These are phyloP conservation scores for Delichon dasypus DNA, from an alignment of 2,797 vertebrate genomes.

Conservation along the genomic window DNA sequence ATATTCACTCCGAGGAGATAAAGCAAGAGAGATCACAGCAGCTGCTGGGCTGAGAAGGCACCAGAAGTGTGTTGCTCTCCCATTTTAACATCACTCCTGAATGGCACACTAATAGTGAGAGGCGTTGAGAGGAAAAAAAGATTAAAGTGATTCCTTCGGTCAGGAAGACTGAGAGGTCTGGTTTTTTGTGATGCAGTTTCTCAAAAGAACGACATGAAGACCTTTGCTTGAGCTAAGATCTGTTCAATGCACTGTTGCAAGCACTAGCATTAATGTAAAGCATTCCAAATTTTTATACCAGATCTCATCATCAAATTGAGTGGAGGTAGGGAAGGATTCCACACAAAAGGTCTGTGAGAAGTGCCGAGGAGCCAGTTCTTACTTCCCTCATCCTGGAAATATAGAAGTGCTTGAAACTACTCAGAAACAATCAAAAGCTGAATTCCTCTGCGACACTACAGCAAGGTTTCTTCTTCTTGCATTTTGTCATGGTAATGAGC, in stretches of 20 bases:
- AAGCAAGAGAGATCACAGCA: neutral
- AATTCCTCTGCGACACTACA: neutral
- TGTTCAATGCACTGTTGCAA: neutral
- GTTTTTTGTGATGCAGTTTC: neutral
- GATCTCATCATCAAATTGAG: neutral
- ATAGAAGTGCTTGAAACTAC: neutral
- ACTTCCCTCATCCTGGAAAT: neutral
- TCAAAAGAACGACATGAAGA: fast-evolving
- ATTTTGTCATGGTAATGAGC: neutral
- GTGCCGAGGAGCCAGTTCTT: neutral
- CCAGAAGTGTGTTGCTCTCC: neutral
- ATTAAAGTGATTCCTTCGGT: neutral
- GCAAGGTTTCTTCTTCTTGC: neutral
- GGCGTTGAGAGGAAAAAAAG: neutral
- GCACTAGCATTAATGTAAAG: neutral
- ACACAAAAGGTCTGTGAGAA: neutral
- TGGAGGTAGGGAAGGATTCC: neutral
- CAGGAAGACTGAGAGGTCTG: neutral
- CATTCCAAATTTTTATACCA: neutral
- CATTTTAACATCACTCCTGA: neutral
- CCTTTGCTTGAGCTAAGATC: neutral
- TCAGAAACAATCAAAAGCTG: neutral
- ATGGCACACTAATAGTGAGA: neutral
- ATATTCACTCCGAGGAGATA: neutral
- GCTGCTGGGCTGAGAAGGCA: neutral